Evolutionary conservation across 2,888 invertebrate species (phyloP), one percentile per base, ranked within the genome.

Genomic region (Salpingus planirostris): DNA sequence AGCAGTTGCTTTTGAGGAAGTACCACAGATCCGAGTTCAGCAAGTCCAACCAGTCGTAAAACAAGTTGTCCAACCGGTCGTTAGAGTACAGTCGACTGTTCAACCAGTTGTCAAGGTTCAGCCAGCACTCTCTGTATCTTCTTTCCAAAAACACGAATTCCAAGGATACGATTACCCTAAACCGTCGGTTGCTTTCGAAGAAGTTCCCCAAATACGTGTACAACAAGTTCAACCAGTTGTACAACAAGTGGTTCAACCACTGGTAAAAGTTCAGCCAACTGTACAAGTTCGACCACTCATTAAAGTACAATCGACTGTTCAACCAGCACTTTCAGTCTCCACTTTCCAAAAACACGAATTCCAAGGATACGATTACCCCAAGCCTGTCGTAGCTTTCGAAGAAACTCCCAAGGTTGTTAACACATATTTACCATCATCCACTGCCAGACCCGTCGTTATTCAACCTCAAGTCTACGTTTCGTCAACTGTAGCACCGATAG

Each of bases 111-210:
- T 27, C 33, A 22, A 29, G 10, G 8, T 29, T 8, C n/a, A 30
- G 24, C 23, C 23, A 12, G 31, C 24, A n/a, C 15, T 29, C 2
- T 24, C 34, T 2, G 15, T 25, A n/a, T n/a, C 24, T 12, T 29
- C 12, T 14, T 29, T 25, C 33, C 25, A 32, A 12, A 29, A 10
- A 24, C 24, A 30, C 5, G 14, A 30, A 24, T n/a, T 30, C 13
- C 31, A 38, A 27, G 60, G 62, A 25, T 64, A 64, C 38, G 45
- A 52, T 14, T 64, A 65, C 36, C 43, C 50, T 1, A 57, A 58
- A 42, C 56, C 59, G n/a, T 40, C 33, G 6, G 42, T 52, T 11
- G 50, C 54, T 42, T 69, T 66, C 28, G 64, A 59, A 31, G 64
- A 68, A 42, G 50, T 50, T 31, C 61, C 64, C 7, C 52, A 62